Percentiles rank a stretch among this genome's conserved stretches.
These are phyloP conservation scores for Prenolepis imparis DNA, from an alignment of 2,888 invertebrate species.

Conservation along the genomic window DNA sequence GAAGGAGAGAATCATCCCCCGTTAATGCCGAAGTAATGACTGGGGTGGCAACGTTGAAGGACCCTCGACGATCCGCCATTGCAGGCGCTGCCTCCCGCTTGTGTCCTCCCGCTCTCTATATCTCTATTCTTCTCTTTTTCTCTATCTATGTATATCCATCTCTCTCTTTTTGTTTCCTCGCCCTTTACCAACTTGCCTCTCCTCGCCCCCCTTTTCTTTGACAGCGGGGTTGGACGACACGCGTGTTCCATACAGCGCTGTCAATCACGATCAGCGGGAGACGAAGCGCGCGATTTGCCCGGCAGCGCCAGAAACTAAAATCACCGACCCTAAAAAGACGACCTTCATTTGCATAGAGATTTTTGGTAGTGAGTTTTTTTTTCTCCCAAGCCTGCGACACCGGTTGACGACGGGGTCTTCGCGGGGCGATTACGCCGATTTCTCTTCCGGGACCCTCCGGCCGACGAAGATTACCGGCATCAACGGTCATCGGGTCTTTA, in stretches of 20 bases:
- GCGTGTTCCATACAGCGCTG: constrained; percentile 65
- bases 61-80: constrained; percentile 78
- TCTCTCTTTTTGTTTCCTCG: constrained; percentile 1
- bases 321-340: constrained; percentile 51
- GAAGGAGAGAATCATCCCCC: constrained; percentile 81
- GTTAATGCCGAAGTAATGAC: constrained; percentile 85
- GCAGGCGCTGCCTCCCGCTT: constrained; percentile 51
- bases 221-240: constrained; percentile 66
- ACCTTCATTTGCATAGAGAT: constrained; percentile 75
- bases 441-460: constrained; percentile 50
- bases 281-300: constrained; percentile 38
- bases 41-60: constrained; percentile 84
- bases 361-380: constrained; percentile 57
- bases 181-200: constrained; percentile 18
- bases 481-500: constrained; percentile 47
- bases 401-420: constrained; percentile 33
- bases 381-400: constrained; percentile 36
- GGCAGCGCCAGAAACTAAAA: constrained; percentile 63
- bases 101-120: constrained; percentile 35
- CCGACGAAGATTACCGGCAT: constrained; percentile 47
- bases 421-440: constrained; percentile 58
- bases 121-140: constrained; percentile 1
- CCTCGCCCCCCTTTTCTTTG: constrained; percentile 43
- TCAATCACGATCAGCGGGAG: constrained; percentile 75
- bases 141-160: constrained; percentile 15